Base-by-base conservation (phyloP, 2,113 vertebrate species). In the Callipepla squamata region DNA sequence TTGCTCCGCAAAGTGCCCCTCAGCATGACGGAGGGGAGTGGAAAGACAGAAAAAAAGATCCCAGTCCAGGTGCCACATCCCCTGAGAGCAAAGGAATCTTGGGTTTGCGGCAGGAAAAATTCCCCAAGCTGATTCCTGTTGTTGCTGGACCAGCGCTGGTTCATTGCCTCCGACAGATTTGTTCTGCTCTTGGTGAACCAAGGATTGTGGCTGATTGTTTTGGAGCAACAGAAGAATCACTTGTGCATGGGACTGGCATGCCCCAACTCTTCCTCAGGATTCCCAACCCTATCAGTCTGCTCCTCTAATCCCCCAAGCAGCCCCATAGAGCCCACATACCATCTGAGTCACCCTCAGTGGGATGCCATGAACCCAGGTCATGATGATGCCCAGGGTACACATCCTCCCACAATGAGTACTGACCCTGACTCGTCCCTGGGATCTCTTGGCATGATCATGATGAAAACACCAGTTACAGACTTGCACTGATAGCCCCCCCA, bases 121-220 rank as follows among this genome's bases (percentile, higher is more conserved):
- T 65, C 53, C 80, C 48, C 47, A 28, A 42, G 40, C 21, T 8
- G 36, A 47, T 32, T 34, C 26, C 18, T 9, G 3, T 22, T 68
- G 48, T 66, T n/a, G 25, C 11, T 63, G 61, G 36, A 48, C 20
- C 11, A 32, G 7, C 17, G 59, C 3, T 3, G 2, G 66, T 51
- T 70, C 72, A 9, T 62, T 16, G 48, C 10, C 21, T 48, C 32
- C 40, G 19, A 66, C 6, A 0, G 3, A 62, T 38, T 68, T 2
- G 1, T 40, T 53, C 58, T 0, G 1, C 57, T 44, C 16, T 44
- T 21, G 34, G 13, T 0, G 3, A 58, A 34, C 30, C 4, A 6
- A 74, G 25, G 75, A 44, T 14, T 2, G 1, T 0, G 1, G 30
- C 19, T 48, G 30, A 62, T 22, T 1, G 0, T 26, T 26, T 26